Conservation (phyloP, 2,888 invertebrate species). For the Theodoxus fluviatilis region DNA sequence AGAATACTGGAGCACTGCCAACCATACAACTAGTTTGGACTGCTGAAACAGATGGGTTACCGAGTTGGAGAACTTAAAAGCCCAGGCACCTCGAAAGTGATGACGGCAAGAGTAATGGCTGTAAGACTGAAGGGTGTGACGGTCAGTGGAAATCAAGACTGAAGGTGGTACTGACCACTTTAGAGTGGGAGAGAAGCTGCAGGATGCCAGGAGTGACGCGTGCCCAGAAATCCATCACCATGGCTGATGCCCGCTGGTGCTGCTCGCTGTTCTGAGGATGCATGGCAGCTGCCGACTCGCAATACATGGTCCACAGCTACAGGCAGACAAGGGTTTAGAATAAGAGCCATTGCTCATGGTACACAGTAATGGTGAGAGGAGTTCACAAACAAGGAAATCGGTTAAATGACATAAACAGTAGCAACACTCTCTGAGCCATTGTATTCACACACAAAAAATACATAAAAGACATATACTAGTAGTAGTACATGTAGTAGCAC, state of each 20-base stretch:
- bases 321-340: too few species aligned
- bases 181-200: conserved; percentile 89
- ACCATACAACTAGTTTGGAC: too few species aligned
- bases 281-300: conserved; percentile 84
- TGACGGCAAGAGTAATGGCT: too few species aligned
- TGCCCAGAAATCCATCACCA: conserved; percentile 97
- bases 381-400: neutral
- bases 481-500: neutral
- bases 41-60: too few species aligned
- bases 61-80: too few species aligned
- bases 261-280: conserved; percentile 67
- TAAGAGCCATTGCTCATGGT: neutral
- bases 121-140: too few species aligned
- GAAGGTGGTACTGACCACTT: conserved; percentile 75
- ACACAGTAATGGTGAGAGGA: neutral
- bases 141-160: too few species aligned
- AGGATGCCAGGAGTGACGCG: conserved; percentile 95
- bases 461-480: neutral
- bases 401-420: neutral
- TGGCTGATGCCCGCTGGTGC: conserved; percentile 65
- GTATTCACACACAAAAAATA: neutral
- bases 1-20: too few species aligned
- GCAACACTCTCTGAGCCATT: neutral
- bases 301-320: conserved; percentile 94
- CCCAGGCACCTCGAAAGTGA: too few species aligned